Evolutionary conservation across 2,888 invertebrate genomes (phyloP).

Genomic region (Pantelozetes paolii): DNA sequence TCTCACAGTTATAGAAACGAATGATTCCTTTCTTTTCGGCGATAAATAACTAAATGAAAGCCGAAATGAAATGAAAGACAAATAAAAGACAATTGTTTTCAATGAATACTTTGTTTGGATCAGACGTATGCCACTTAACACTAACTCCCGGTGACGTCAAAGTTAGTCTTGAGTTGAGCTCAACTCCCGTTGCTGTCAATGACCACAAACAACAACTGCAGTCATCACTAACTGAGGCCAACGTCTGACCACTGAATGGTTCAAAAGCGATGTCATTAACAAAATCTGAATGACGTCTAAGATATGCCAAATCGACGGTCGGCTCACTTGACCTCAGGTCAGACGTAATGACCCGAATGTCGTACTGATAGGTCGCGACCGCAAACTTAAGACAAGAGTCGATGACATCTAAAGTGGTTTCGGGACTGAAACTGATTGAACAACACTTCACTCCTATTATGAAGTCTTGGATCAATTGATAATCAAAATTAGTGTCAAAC

Average conservation of each 20-base stretch:
- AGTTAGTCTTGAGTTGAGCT: slow-evolving; percentile 60
- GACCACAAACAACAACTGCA: slow-evolving; percentile 67
- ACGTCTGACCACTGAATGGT: slow-evolving; percentile 61
- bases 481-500: slow-evolving; percentile 29
- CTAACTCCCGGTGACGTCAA: slow-evolving; percentile 61
- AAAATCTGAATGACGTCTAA: slow-evolving; percentile 62
- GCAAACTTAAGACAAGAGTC: slow-evolving; percentile 28
- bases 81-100: background rate
- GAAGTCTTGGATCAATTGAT: slow-evolving; percentile 37
- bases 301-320: slow-evolving; percentile 15
- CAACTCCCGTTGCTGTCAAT: slow-evolving; percentile 43
- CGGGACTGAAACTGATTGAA: slow-evolving; percentile 35
- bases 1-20: slow-evolving; percentile 66
- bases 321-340: slow-evolving; percentile 7
- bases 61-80: background rate
- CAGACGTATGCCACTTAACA: slow-evolving; percentile 66
- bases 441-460: slow-evolving; percentile 33
- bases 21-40: slow-evolving; percentile 71
- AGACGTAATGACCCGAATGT: slow-evolving; percentile 30
- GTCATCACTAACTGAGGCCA: slow-evolving; percentile 74
- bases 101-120: slow-evolving; percentile 59
- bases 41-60: slow-evolving; percentile 61
- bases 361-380: slow-evolving; percentile 34
- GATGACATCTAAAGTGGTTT: slow-evolving; percentile 24
- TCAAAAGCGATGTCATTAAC: slow-evolving; percentile 68